phyloP scores from a whole-genome alignment of 2,888 invertebrate species.

The Sisyra nigra region DNA sequence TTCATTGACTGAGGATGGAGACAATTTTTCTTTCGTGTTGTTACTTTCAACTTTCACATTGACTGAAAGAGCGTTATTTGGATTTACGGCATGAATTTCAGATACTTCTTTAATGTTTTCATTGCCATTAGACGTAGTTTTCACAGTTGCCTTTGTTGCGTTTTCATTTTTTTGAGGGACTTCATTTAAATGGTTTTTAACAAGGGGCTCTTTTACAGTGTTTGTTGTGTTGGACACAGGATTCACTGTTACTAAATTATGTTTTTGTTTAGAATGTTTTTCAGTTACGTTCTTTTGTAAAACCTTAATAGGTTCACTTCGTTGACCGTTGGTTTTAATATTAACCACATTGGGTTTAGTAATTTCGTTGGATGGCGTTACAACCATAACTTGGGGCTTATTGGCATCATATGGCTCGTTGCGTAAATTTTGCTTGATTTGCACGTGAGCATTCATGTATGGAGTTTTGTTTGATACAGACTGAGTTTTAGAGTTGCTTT shows the following conservation, averaged over 20 bases:
- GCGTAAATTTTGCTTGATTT: slow-evolving; percentile 6
- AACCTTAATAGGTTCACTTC: too few species aligned
- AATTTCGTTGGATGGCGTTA: neutral
- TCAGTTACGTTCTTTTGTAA: neutral
- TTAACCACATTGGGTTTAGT: neutral
- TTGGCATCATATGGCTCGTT: neutral
- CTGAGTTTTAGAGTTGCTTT: neutral
- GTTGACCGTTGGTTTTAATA: neutral
- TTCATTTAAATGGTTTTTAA: too few species aligned
- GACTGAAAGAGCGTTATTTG: neutral
- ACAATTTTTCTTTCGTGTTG: neutral
- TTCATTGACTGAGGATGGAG: neutral
- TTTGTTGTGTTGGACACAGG: neutral
- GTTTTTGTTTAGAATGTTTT: slow-evolving; percentile 6
- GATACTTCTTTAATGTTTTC: slow-evolving; percentile 5
- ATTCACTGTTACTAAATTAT: neutral
- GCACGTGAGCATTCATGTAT: slow-evolving; percentile 5
- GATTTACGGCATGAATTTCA: neutral
- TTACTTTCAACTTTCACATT: neutral
- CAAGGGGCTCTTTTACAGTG: slow-evolving; percentile 9
- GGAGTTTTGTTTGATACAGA: neutral
- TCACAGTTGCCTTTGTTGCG: slow-evolving; percentile 1
- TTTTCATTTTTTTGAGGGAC: neutral
- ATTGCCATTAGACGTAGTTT: slow-evolving; percentile 1
- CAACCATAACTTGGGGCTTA: neutral